Evolutionary conservation across 2,888 invertebrate genomes (phyloP).

Genomic region (Synergus gifuensis): DNA sequence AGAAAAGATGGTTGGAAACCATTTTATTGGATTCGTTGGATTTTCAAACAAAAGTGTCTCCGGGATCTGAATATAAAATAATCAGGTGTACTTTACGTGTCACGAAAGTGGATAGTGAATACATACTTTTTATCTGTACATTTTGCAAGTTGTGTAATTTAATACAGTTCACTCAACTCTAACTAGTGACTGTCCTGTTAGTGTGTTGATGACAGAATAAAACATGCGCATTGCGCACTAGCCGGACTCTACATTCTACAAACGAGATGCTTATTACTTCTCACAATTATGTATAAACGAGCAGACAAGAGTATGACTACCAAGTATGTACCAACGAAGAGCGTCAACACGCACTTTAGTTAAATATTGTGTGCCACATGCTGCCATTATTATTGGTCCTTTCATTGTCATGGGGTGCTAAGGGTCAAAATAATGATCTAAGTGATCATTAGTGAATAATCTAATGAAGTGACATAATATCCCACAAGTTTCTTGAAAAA

Average conservation of each 20-base stretch:
- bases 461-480: conserved; percentile 54
- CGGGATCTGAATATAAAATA: background rate
- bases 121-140: background rate
- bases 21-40: background rate
- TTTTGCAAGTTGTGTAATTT: conserved; percentile 39
- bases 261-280: conserved; percentile 47
- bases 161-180: conserved; percentile 36
- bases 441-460: conserved; percentile 37
- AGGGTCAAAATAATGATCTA: conserved; percentile 47
- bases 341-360: conserved; percentile 31
- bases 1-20: background rate
- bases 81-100: conserved; percentile 23
- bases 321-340: background rate
- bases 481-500: background rate
- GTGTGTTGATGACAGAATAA: conserved; percentile 44
- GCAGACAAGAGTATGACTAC: conserved; percentile 56
- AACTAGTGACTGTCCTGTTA: conserved; percentile 15
- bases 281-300: conserved; percentile 61
- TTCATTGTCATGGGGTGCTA: conserved; percentile 24
- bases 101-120: background rate
- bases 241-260: conserved; percentile 40
- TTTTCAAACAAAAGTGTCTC: background rate
- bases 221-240: conserved; percentile 38
- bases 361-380: conserved; percentile 19
- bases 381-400: conserved; percentile 50